Percentiles rank a stretch among this genome's conserved stretches.
Evolutionary conservation across 2,888 invertebrate genomes (phyloP).

Genomic region (Tinea semifulvella): DNA sequence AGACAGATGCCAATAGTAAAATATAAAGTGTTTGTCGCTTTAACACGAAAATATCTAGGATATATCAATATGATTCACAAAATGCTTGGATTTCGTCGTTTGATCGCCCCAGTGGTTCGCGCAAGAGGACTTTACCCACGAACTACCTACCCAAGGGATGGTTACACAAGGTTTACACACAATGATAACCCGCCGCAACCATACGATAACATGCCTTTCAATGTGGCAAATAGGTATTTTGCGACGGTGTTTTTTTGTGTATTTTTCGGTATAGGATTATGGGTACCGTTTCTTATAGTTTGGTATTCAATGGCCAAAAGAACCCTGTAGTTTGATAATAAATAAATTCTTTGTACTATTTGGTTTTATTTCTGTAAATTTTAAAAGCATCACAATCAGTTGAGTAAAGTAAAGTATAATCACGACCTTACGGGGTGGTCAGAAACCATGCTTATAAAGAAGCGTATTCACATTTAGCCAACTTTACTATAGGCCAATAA

Average conservation of each 20-base stretch:
- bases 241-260: conserved; percentile 34
- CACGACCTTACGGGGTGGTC: no score
- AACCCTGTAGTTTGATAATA: conserved; percentile 28
- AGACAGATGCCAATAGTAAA: no score
- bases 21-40: no score
- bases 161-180: background rate
- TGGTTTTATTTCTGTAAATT: background rate
- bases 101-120: background rate
- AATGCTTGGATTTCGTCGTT: background rate
- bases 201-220: conserved; percentile 47
- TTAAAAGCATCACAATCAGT: no score
- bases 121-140: background rate
- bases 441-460: no score
- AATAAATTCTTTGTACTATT: background rate
- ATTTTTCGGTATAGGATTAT: conserved; percentile 40
- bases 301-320: conserved; percentile 54
- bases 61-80: background rate
- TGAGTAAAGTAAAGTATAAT: no score
- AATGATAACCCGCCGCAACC: conserved; percentile 24
- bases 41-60: no score
- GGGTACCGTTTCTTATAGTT: conserved; percentile 41
- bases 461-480: no score
- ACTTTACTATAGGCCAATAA: no score
- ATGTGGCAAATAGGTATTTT: conserved; percentile 36
- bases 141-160: background rate